These are phyloP conservation scores for Xenentodon cancila DNA, from an alignment of 2,797 vertebrate species.

Conservation along the genomic window DNA sequence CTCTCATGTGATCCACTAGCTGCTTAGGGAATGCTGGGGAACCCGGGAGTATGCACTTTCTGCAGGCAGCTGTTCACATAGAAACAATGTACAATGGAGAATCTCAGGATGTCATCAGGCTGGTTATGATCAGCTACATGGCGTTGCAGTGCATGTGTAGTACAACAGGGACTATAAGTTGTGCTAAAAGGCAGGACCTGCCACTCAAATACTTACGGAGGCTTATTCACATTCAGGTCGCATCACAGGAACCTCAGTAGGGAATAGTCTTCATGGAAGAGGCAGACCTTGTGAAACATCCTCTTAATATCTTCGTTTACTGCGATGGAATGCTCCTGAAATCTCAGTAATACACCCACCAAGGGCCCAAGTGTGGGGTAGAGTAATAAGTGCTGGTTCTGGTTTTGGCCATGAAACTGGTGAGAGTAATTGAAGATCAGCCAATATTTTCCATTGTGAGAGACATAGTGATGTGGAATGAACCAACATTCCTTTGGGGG, in stretches of 20 bases:
- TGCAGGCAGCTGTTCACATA: slow-evolving; percentile 11
- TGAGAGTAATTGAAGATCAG: slow-evolving; percentile 1
- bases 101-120: neutral
- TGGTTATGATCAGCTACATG: neutral
- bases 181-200: neutral
- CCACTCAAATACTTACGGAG: neutral
- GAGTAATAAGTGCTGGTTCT: neutral
- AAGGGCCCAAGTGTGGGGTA: neutral
- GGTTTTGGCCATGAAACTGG: neutral
- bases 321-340: neutral
- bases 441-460: neutral
- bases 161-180: neutral
- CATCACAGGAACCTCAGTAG: neutral
- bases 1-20: neutral
- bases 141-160: neutral
- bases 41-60: neutral
- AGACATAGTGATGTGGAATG: neutral
- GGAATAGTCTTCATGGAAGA: neutral
- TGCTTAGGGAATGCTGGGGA: neutral
- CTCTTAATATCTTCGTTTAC: neutral
- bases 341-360: neutral
- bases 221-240: neutral
- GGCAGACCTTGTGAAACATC: neutral
- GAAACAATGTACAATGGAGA: neutral
- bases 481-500: neutral